phyloP scores from a whole-genome alignment of 2,888 invertebrate species.

The Dryobotodes eremita region DNA sequence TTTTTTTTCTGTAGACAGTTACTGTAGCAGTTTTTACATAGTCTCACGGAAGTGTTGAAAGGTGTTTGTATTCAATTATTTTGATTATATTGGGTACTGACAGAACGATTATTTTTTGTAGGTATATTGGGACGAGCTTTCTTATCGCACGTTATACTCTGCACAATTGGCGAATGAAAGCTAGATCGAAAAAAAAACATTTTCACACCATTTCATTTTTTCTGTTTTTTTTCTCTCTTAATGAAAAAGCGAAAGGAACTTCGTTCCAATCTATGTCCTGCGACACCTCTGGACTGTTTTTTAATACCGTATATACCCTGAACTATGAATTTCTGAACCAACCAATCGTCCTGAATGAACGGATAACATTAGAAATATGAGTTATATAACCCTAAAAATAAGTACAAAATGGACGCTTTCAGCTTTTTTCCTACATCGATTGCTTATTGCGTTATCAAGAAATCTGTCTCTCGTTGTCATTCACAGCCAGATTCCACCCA shows the following conservation, averaged over 20 bases:
- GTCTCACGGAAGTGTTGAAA: background rate
- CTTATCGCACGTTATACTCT: background rate
- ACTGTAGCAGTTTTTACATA: background rate
- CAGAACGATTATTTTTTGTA: background rate
- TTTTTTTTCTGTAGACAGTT: background rate
- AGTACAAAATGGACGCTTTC: background rate
- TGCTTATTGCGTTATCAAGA: constrained; percentile 32
- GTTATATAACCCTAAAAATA: background rate
- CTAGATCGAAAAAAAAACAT: background rate
- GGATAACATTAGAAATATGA: background rate
- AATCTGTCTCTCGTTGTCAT: constrained; percentile 38
- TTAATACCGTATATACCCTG: background rate
- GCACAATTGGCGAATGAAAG: background rate
- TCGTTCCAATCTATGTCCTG: background rate
- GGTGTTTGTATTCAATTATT: background rate
- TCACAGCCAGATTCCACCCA: constrained; percentile 16
- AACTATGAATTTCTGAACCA: background rate
- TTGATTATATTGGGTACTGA: background rate
- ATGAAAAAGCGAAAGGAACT: background rate
- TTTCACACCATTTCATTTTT: no score
- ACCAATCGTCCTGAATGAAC: background rate
- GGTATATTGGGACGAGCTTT: background rate
- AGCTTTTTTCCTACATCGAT: constrained; percentile 19
- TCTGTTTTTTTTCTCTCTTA: no score
- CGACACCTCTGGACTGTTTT: background rate